Evolutionary conservation across 2,113 vertebrate genomes (phyloP).

Genomic region (Calypte anna): DNA sequence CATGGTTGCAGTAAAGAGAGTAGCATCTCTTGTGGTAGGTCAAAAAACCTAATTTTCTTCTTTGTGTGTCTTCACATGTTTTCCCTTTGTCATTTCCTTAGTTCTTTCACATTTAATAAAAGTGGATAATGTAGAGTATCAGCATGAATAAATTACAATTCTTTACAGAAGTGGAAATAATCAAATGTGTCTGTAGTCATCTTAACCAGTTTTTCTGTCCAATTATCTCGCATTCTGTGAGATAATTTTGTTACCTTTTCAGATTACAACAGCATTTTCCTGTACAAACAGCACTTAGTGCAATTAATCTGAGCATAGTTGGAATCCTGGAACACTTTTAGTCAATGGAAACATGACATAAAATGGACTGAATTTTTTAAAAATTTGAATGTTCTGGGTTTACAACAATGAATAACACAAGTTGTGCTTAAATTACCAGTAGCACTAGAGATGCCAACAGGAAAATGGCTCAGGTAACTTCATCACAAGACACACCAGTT

Average conservation of each 20-base stretch:
- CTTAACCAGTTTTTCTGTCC: neutral
- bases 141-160: neutral
- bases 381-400: rapidly evolving
- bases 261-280: neutral
- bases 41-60: neutral
- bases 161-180: neutral
- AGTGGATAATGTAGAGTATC: neutral
- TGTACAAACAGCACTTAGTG: neutral
- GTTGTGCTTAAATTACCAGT: neutral
- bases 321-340: neutral
- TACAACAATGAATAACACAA: neutral
- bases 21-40: neutral
- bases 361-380: neutral
- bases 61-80: neutral
- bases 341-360: neutral
- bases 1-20: neutral
- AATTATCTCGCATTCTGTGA: neutral
- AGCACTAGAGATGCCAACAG: neutral
- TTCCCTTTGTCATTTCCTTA: neutral
- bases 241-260: neutral
- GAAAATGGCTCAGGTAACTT: neutral
- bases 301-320: neutral
- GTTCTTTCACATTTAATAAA: neutral
- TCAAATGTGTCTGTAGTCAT: neutral
- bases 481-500: neutral